Evolutionary conservation across 2,888 invertebrate species (phyloP), one percentile per base, ranked within the genome.

Genomic region (Diabrotica balteata): DNA sequence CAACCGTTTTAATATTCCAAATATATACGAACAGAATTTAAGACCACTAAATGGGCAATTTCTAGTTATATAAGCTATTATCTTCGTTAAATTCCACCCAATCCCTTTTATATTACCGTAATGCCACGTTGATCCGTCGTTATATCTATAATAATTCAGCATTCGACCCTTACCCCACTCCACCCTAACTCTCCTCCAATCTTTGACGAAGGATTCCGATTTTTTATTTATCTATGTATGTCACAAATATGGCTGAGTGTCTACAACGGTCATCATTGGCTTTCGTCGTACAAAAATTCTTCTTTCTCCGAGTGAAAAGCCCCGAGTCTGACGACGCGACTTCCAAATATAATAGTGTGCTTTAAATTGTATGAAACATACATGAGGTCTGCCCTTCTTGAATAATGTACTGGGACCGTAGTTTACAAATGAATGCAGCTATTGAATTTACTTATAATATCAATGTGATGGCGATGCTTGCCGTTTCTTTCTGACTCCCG

Each of bases 381-480:
- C 86, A 86, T 86, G 86, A 86, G 86, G 82, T 84, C 84, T 84
- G 84, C 82, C 83, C 83, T 82, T 80, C 79, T 81, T 81, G 82
- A 82, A 83, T 83, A 83, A 83, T 83, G 84, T 83, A 82, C 82
- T 81, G 78, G 75, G 71, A 82, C 84, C 85, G 84, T 85, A 88
- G 88, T 88, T 88, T 88, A 88, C 88, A 88, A 89, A 89, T 89
- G 88, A 89, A 89, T 88, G 88, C 88, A 88, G 88, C 88, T 88
- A 88, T 88, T 88, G 88, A 88, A 88, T 87, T 88, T 88, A 88
- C 88, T 89, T 89, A 88, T 89, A 88, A 89, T 89, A 89, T 88
- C 88, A 88, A 88, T 88, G 88, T 86, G 87, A 84, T 79, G 83
- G 78, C 78, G 76, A 76, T 82, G 80, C 74, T 76, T 66, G 72